Conservation (phyloP, 1,140 invertebrate species). For the Drosophila pruinosa region DNA sequence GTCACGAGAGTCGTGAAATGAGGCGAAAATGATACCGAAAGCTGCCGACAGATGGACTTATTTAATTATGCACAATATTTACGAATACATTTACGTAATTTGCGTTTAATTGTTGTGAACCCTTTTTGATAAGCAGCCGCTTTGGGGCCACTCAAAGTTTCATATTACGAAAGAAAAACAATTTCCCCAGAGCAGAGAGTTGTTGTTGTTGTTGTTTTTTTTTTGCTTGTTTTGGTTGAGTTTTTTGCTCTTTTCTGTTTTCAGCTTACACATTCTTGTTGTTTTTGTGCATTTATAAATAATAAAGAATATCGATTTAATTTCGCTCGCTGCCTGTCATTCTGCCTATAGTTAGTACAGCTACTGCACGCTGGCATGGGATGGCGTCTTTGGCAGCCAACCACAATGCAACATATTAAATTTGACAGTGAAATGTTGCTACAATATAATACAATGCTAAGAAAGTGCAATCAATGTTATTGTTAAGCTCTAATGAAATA, state of each 20-base stretch:
- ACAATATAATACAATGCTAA: background rate
- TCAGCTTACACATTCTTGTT: conserved; percentile 6
- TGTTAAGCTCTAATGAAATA: background rate
- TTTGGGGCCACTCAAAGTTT: conserved; percentile 15
- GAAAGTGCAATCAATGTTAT: background rate
- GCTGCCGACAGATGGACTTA: conserved; percentile 2
- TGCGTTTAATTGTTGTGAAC: conserved; percentile 40
- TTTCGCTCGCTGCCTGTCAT: conserved; percentile 28
- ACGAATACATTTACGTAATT: conserved; percentile 52
- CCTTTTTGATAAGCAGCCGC: conserved; percentile 12
- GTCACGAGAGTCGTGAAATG: conserved; percentile 4
- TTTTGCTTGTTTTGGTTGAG: background rate
- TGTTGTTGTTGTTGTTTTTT: conserved; percentile 21
- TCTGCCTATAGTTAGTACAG: conserved; percentile 3
- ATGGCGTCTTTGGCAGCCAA: background rate
- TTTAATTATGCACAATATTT: conserved; percentile 21
- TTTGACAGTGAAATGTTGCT: background rate
- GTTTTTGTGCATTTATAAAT: conserved; percentile 70
- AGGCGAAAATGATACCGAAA: background rate
- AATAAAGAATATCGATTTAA: conserved; percentile 78
- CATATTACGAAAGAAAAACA: conserved; percentile 17
- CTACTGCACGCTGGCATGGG: background rate
- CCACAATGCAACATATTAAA: background rate
- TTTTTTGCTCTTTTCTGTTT: conserved; percentile 5
- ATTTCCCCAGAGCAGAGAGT: conserved; percentile 31